Evolutionary conservation across 2,888 invertebrate species (phyloP).

Genomic region (Acrobasis suavella): DNA sequence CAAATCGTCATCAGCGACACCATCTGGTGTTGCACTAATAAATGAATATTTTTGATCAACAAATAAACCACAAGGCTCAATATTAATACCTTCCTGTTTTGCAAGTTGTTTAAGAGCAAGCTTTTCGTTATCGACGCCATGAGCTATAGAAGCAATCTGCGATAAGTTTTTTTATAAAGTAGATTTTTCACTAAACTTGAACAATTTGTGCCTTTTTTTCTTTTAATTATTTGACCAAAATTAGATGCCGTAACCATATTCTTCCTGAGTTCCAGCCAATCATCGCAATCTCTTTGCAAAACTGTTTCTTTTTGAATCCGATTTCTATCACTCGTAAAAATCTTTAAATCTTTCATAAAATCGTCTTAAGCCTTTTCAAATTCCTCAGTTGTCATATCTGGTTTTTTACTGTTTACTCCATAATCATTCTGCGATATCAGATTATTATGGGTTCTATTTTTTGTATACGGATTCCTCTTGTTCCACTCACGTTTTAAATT

Average conservation of each 20-base stretch:
- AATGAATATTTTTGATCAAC: neutral
- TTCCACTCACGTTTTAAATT: neutral
- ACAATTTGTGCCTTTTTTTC: neutral
- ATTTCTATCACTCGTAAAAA: conserved; percentile 19
- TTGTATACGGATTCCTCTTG: too few relatives aligned
- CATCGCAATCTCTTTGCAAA: conserved; percentile 28
- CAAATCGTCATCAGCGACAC: too few relatives aligned
- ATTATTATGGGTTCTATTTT: too few relatives aligned
- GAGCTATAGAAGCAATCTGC: neutral
- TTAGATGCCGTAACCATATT: conserved; percentile 32
- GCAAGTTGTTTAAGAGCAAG: neutral
- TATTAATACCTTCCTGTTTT: neutral
- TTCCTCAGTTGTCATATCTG: neutral
- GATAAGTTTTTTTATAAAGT: neutral
- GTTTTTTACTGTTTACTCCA: neutral
- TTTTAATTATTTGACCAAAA: conserved; percentile 31
- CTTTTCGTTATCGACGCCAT: neutral
- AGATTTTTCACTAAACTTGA: neutral
- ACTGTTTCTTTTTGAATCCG: conserved; percentile 26
- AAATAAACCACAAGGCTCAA: neutral
- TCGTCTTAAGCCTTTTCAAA: neutral
- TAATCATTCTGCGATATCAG: neutral
- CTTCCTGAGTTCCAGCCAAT: conserved; percentile 32
- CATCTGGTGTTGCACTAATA: too few relatives aligned
- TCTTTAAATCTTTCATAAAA: conserved; percentile 5